Conservation (phyloP, 2,888 invertebrate species). For the Caenorhabditis sp. region DNA sequence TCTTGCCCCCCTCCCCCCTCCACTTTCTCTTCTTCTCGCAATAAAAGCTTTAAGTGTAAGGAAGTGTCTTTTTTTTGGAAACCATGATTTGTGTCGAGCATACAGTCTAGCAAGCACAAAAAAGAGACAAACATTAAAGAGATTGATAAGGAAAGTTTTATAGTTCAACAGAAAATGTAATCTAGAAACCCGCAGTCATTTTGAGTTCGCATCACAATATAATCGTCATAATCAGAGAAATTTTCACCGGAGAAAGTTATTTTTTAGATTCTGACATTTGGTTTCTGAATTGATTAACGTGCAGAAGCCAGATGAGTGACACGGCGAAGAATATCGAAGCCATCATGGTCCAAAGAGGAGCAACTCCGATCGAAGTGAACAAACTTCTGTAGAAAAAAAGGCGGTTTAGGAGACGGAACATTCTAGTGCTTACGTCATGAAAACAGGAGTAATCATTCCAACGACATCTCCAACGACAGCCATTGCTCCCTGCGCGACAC, state of each 20-base stretch:
- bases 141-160: too few relatives aligned
- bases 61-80: background rate
- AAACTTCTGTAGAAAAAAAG: conserved; percentile 41
- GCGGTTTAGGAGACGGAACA: too few relatives aligned
- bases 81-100: background rate
- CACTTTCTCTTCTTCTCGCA: background rate
- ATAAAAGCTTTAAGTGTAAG: background rate
- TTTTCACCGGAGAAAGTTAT: background rate
- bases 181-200: background rate
- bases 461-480: conserved; percentile 61
- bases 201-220: background rate
- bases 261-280: background rate
- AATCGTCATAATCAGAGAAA: background rate
- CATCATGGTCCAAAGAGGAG: conserved; percentile 47
- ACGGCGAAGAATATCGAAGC: conserved; percentile 17
- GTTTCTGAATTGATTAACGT: conserved; percentile 28
- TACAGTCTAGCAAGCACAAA: background rate
- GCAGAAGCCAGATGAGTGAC: conserved; percentile 7
- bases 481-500: conserved; percentile 62
- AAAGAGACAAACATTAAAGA: too few relatives aligned
- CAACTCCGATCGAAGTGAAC: conserved; percentile 39
- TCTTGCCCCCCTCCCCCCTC: too few relatives aligned
- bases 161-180: too few relatives aligned
- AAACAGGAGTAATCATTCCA: conserved; percentile 55
- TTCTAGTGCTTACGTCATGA: conserved; percentile 55